A percentile compares a stretch with the other conserved stretches of the same genome.
Evolutionary conservation across 2,113 vertebrate genomes (phyloP).

Genomic region (Sturnira hondurensis): DNA sequence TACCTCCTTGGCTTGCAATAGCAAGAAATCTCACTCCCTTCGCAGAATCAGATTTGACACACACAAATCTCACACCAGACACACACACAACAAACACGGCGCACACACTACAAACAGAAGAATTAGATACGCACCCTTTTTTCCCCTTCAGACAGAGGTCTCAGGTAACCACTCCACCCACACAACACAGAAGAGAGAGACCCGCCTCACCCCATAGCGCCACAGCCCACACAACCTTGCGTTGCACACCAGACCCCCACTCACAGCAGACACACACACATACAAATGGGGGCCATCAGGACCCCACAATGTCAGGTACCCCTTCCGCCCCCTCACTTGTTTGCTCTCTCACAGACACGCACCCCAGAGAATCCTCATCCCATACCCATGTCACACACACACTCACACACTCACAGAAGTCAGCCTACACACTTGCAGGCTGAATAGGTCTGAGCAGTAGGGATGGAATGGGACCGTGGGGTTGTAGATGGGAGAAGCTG

Average conservation of each 20-base stretch:
- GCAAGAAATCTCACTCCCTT: neutral
- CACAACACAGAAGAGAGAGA: neutral
- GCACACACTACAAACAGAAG: neutral
- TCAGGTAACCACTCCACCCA: neutral
- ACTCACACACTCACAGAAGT: neutral
- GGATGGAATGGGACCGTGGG: too few relatives aligned
- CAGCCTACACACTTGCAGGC: neutral
- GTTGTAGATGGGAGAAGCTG: neutral
- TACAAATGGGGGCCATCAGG: neutral
- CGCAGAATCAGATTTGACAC: neutral
- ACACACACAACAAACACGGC: too few relatives aligned
- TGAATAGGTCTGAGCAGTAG: neutral
- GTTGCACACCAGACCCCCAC: neutral
- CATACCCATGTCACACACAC: neutral
- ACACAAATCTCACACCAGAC: neutral
- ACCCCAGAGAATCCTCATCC: neutral
- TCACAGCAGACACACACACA: too few relatives aligned
- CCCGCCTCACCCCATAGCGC: neutral
- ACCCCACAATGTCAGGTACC: neutral
- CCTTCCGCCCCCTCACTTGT: rapidly evolving
- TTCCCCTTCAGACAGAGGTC: neutral
- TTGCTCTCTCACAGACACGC: neutral
- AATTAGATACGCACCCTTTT: neutral
- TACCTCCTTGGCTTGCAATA: neutral
- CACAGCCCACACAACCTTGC: neutral